A percentile compares a stretch with the other conserved stretches of the same genome.
phyloP scores from a whole-genome alignment of 2,888 invertebrate genomes.

The Noctua pronuba region DNA sequence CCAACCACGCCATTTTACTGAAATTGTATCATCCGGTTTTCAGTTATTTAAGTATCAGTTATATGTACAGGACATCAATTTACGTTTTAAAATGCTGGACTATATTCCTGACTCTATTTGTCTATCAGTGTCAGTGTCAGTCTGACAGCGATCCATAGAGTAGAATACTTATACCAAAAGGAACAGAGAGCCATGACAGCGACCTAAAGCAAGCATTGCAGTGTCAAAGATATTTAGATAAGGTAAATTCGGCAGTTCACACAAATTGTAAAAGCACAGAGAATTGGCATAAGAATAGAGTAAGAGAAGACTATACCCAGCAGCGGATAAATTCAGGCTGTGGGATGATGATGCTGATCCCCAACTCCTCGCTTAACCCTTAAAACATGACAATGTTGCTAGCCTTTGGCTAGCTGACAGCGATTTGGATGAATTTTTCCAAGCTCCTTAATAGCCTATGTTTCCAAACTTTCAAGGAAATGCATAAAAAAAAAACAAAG shows the following conservation, averaged over 20 bases:
- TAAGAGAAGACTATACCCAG: too few relatives aligned
- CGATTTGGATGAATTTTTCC: not conserved
- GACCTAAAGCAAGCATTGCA: too few relatives aligned
- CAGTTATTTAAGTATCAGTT: not conserved
- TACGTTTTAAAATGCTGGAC: not conserved
- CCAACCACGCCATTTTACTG: constrained; percentile 79
- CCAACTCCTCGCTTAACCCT: not conserved
- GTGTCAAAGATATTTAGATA: too few relatives aligned
- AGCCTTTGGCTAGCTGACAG: too few relatives aligned
- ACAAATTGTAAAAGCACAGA: too few relatives aligned
- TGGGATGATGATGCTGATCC: too few relatives aligned
- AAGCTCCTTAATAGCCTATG: constrained; percentile 34
- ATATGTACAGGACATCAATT: not conserved
- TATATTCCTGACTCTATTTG: too few relatives aligned
- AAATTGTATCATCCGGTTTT: constrained; percentile 13
- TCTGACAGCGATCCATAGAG: not conserved
- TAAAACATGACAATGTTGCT: not conserved
- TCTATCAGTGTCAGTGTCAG: not conserved
- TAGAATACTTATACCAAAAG: too few relatives aligned
- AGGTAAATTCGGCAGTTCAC: too few relatives aligned
- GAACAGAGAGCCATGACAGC: too few relatives aligned
- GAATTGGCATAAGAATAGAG: too few relatives aligned
- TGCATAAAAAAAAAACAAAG: constrained; percentile 57
- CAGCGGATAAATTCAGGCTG: too few relatives aligned
- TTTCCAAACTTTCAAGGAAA: constrained; percentile 2